Evolutionary conservation across 2,888 invertebrate genomes (phyloP), one percentile per base, ranked within the genome.

Genomic region (Cheilosia urbana): DNA sequence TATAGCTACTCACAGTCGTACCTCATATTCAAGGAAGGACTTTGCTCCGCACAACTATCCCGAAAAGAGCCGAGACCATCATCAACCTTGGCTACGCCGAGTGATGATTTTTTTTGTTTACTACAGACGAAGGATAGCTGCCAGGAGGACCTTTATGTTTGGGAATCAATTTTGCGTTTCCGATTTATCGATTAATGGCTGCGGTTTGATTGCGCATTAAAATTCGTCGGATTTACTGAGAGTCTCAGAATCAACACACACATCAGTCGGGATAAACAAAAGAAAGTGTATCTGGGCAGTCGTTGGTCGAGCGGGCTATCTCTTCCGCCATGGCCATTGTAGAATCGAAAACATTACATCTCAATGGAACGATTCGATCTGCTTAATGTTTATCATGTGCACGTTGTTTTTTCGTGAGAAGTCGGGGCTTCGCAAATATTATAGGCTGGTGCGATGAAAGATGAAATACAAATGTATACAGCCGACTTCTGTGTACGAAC

Each of bases 121-220:
- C 47, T 13, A 13, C 15, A 17, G n/a, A 0, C 15, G 5, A n/a
- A 37, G n/a, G n/a, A 11, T 13, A 3, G 19, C 4, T 27, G 17
- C 47, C 1, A 11, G 4, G 42, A 62, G 72, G 72, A 62, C 72
- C 53, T 72, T 72, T 62, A 58, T 71, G 45, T 34, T 55, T 66
- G 13, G 4, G 27, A 17, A 11, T 68, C 17, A 4, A 2, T 49
- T 47, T 58, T 47, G 34, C 42, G 15, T 58, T 21, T 45, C 34
- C 6, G 13, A 24, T 69, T 57, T 30, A 69, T 21, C 6, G 17
- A 13, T 69, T 47, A 45, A 69, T 34, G 24, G 15, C 17, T 58
- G 58, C 60, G 49, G 71, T 53, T 72, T 62, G 72, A 49, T 62
- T 62, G 49, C 53, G 37, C 27, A 37, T 58, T 71, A 19, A 58